Evolutionary conservation across 1,140 invertebrate species (phyloP).

Genomic region (Pseudachorutes palmiensis): DNA sequence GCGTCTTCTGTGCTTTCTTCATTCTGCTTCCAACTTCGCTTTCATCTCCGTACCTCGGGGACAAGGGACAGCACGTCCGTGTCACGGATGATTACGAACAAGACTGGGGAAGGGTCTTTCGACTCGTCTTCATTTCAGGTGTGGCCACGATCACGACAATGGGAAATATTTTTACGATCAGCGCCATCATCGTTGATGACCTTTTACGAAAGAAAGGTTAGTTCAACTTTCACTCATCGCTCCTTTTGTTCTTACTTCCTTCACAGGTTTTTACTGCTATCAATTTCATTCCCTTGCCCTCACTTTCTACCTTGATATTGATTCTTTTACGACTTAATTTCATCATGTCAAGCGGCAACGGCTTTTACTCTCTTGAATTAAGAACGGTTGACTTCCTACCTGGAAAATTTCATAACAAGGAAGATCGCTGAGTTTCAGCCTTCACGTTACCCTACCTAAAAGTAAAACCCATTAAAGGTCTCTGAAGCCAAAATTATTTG

Average conservation of each 20-base stretch:
- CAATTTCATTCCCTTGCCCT: background rate
- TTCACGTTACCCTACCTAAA: too few relatives aligned
- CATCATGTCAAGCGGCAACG: background rate
- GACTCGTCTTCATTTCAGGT: conserved; percentile 57
- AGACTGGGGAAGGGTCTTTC: conserved; percentile 60
- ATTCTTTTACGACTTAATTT: background rate
- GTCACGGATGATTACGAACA: conserved; percentile 13
- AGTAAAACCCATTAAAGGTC: too few relatives aligned
- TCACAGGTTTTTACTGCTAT: background rate
- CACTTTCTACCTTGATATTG: background rate
- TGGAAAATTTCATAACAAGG: too few relatives aligned
- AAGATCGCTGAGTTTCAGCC: too few relatives aligned
- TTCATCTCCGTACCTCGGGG: background rate
- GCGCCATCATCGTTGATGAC: conserved; percentile 63
- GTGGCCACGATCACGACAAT: conserved; percentile 59
- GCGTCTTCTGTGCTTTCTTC: background rate
- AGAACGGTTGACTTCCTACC: background rate
- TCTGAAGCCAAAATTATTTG: too few relatives aligned
- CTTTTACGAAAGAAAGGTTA: conserved; percentile 60
- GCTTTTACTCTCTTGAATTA: too few relatives aligned
- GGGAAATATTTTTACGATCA: conserved; percentile 67
- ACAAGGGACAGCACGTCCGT: conserved; percentile 2
- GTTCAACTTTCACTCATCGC: background rate
- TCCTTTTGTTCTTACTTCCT: too few relatives aligned
- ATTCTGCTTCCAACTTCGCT: background rate